These are phyloP conservation scores for Orycteropus afer DNA, from an alignment of 2,113 vertebrate species.

Conservation along the genomic window DNA sequence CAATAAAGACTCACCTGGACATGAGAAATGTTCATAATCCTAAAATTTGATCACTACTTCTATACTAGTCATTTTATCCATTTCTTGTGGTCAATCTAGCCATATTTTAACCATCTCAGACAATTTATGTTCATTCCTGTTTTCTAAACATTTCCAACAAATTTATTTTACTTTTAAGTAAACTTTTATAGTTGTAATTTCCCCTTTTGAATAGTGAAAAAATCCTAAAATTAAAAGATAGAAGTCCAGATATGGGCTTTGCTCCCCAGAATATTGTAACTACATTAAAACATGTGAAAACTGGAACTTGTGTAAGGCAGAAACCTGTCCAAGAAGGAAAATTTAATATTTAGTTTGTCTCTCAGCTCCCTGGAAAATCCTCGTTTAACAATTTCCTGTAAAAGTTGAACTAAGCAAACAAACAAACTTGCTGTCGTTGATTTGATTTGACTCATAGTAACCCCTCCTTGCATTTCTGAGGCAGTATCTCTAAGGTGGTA, in stretches of 20 bases:
- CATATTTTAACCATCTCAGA: not conserved
- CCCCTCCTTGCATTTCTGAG: too few species aligned
- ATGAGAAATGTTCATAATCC: not conserved
- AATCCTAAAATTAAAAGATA: not conserved
- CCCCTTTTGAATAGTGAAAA: not conserved
- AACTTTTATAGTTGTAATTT: not conserved
- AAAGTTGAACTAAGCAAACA: too few species aligned
- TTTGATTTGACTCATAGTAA: too few species aligned
- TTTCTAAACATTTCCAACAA: not conserved
- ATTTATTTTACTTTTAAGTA: not conserved
- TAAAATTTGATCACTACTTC: not conserved
- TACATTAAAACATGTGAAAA: too few species aligned
- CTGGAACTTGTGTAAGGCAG: too few species aligned
- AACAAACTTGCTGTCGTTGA: too few species aligned
- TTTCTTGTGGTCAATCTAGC: not conserved
- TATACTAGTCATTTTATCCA: not conserved
- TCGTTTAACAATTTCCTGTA: not conserved
- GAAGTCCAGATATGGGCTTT: accelerated
- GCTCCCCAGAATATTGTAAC: not conserved
- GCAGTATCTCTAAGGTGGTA: too few species aligned
- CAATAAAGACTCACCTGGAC: not conserved
- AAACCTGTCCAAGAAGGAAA: too few species aligned
- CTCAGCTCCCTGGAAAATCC: not conserved
- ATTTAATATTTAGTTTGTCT: not conserved
- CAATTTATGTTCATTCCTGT: not conserved